A percentile compares a stretch with the other conserved stretches of the same genome.
phyloP scores from a whole-genome alignment of 2,888 invertebrate genomes.

The Drosophila peninsularis region DNA sequence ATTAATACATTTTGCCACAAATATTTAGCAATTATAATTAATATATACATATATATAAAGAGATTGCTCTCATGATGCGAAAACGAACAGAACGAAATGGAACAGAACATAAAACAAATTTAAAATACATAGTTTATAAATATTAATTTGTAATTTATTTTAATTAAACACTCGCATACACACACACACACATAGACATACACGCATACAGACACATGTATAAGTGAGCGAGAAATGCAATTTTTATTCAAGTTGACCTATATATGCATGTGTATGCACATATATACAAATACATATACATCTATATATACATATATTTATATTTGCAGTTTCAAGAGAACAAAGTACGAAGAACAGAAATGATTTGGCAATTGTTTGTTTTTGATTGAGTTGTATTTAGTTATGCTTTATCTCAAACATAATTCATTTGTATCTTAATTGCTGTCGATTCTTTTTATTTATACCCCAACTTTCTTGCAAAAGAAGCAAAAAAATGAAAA shows the following conservation, averaged over 20 bases:
- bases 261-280: background rate
- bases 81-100: conserved; percentile 37
- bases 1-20: conserved; percentile 12
- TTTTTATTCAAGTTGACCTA: conserved; percentile 12
- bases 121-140: conserved; percentile 37
- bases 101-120: conserved; percentile 39
- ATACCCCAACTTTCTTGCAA: conserved; percentile 49
- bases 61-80: conserved; percentile 15
- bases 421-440: conserved; percentile 42
- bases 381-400: conserved; percentile 53
- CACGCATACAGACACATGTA: background rate
- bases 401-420: conserved; percentile 45
- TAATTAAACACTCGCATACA: conserved; percentile 39
- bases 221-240: conserved; percentile 10
- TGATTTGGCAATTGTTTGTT: conserved; percentile 44
- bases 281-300: conserved; percentile 10
- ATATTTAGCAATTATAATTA: conserved; percentile 38
- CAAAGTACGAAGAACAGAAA: conserved; percentile 18
- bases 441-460: conserved; percentile 56
- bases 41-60: background rate
- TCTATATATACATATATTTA: conserved; percentile 6
- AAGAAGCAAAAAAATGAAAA: conserved; percentile 40
- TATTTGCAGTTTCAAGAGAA: conserved; percentile 34
- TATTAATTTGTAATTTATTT: conserved; percentile 42
- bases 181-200: conserved; percentile 2